Conservation (phyloP, 2,797 vertebrate genomes). For the Centropyge bicolor region DNA sequence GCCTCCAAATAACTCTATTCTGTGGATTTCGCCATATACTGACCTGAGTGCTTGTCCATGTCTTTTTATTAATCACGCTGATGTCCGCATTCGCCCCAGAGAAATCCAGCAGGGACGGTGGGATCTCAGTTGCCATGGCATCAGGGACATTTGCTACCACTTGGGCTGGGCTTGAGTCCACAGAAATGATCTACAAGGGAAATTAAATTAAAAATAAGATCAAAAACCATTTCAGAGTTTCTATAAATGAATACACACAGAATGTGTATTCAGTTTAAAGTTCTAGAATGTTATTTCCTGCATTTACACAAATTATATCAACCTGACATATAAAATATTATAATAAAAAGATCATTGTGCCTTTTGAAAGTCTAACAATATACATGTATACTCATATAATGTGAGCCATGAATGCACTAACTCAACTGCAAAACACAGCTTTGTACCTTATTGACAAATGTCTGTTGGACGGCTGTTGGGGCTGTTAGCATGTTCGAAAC, state of each 20-base stretch:
- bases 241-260: neutral
- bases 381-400: neutral
- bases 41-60: slow-evolving; percentile 78
- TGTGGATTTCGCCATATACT: neutral
- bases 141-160: slow-evolving; percentile 75
- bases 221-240: neutral
- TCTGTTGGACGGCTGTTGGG: slow-evolving; percentile 61
- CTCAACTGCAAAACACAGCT: neutral
- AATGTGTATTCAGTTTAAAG: neutral
- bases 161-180: slow-evolving; percentile 48
- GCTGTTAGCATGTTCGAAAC: slow-evolving; percentile 72
- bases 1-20: neutral
- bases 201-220: neutral
- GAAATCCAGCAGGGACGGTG: slow-evolving; percentile 56
- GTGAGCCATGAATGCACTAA: neutral
- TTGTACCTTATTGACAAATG: slow-evolving; percentile 73
- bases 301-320: neutral
- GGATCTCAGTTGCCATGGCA: slow-evolving; percentile 71
- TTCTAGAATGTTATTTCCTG: neutral
- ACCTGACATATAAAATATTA: neutral
- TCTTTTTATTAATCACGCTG: slow-evolving; percentile 66
- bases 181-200: slow-evolving; percentile 69
- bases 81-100: slow-evolving; percentile 40
- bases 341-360: neutral
- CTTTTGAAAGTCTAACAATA: neutral